Evolutionary conservation across 2,888 invertebrate genomes (phyloP).

Genomic region (Folsomia candida): DNA sequence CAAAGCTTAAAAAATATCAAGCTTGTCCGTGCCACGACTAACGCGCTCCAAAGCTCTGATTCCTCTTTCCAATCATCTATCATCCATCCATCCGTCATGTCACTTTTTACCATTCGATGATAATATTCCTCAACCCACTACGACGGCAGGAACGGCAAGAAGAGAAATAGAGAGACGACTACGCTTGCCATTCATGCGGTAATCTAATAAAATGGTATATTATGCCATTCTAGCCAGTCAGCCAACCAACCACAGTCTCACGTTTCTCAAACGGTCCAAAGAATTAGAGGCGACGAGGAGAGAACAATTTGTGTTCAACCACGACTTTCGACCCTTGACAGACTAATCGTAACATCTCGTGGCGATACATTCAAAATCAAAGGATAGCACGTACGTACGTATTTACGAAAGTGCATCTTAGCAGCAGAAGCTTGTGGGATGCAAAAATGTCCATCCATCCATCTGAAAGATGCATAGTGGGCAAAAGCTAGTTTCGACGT

Average conservation of each 20-base stretch:
- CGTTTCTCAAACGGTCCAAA: slow-evolving; percentile 9
- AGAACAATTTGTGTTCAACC: background rate
- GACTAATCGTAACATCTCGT: slow-evolving; percentile 33
- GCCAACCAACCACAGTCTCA: background rate
- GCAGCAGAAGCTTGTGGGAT: background rate
- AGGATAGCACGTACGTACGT: slow-evolving; percentile 26
- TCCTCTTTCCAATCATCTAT: slow-evolving; percentile 42
- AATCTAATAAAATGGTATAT: slow-evolving; percentile 19
- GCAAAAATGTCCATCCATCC: slow-evolving; percentile 1
- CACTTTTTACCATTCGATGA: slow-evolving; percentile 25
- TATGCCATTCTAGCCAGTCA: background rate
- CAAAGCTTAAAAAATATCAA: slow-evolving; percentile 18
- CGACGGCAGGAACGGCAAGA: background rate
- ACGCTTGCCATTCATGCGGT: background rate
- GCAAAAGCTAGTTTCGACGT: background rate
- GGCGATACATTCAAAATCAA: slow-evolving; percentile 28
- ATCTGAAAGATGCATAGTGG: background rate
- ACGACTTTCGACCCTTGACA: slow-evolving; percentile 4
- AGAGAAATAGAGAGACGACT: background rate
- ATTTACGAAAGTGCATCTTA: no score
- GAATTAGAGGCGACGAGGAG: background rate
- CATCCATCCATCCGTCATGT: slow-evolving; percentile 46
- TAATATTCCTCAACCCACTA: no score
- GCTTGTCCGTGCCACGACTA: slow-evolving; percentile 21
- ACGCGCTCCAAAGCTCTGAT: slow-evolving; percentile 23